A percentile compares a stretch with the other conserved stretches of the same genome.
Evolutionary conservation across 2,888 invertebrate genomes (phyloP).

Genomic region (Tenthredo amoena): DNA sequence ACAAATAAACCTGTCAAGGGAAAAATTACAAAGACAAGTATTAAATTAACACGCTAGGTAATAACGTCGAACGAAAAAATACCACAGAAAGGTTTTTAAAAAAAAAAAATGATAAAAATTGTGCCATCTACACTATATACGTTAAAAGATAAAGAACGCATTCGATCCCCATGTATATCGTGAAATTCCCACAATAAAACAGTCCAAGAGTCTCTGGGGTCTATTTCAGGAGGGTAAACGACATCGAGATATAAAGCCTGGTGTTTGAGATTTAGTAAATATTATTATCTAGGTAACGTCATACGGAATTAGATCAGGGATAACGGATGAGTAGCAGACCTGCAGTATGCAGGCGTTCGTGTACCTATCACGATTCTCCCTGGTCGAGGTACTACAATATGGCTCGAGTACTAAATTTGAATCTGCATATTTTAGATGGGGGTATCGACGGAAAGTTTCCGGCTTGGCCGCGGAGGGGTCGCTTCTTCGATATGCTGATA

Average conservation of each 20-base stretch:
- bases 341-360: constrained; percentile 19
- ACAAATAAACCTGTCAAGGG: background rate
- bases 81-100: background rate
- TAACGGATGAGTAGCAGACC: constrained; percentile 42
- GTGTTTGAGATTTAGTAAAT: constrained; percentile 38
- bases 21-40: background rate
- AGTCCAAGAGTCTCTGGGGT: background rate
- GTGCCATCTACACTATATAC: background rate
- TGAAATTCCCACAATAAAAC: background rate
- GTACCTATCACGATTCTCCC: constrained; percentile 11
- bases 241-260: constrained; percentile 14
- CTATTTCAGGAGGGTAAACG: constrained; percentile 22
- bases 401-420: constrained; percentile 32
- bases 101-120: background rate
- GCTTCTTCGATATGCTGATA: background rate
- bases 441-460: background rate
- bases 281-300: constrained; percentile 44
- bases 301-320: constrained; percentile 39
- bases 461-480: background rate
- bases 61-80: background rate
- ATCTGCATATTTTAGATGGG: constrained; percentile 26
- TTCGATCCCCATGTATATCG: background rate
- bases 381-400: background rate
- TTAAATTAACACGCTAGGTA: background rate
- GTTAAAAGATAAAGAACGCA: too few species aligned